Conservation (phyloP, 2,888 invertebrate genomes). For the Esperia sulphurella region DNA sequence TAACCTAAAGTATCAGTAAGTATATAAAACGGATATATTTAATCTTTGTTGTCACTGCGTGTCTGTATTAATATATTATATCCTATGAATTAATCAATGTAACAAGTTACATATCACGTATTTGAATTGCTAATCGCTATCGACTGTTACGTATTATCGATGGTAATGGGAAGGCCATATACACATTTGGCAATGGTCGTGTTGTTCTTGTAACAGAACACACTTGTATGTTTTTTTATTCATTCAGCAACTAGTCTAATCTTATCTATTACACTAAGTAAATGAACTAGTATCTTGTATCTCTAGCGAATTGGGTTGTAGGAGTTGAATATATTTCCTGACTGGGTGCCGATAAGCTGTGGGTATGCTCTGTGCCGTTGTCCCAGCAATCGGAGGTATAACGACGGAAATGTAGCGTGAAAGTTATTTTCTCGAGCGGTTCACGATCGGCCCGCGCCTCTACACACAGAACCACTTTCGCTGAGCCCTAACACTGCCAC, state of each 20-base stretch:
- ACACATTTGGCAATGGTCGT: slow-evolving; percentile 18
- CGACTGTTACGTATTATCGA: slow-evolving; percentile 33
- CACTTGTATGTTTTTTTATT: slow-evolving; percentile 4
- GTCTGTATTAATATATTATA: not conserved
- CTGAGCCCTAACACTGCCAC: slow-evolving; percentile 41
- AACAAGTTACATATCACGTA: slow-evolving; percentile 10
- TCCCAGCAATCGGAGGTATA: slow-evolving; percentile 50
- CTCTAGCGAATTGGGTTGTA: not conserved
- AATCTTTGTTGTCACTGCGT: not conserved
- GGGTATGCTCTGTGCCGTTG: slow-evolving; percentile 13
- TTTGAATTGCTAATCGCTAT: slow-evolving; percentile 36
- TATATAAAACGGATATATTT: too few relatives aligned
- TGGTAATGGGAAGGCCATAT: slow-evolving; percentile 26
- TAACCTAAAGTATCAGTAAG: too few relatives aligned
- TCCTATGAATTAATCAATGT: too few relatives aligned
- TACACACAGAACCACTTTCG: slow-evolving; percentile 71
- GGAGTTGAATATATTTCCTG: not conserved
- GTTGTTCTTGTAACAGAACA: slow-evolving; percentile 10
- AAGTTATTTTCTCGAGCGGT: slow-evolving; percentile 73
- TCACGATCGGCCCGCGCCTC: slow-evolving; percentile 48
- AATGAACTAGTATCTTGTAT: too few relatives aligned
- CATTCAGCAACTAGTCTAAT: slow-evolving; percentile 14
- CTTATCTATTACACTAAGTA: slow-evolving; percentile 9
- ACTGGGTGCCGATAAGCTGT: not conserved
- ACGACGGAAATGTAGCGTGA: slow-evolving; percentile 69